Percentiles rank a stretch among this genome's conserved stretches.
phyloP scores from a whole-genome alignment of 2,797 vertebrate genomes.

The Periophthalmus magnuspinnatus region DNA sequence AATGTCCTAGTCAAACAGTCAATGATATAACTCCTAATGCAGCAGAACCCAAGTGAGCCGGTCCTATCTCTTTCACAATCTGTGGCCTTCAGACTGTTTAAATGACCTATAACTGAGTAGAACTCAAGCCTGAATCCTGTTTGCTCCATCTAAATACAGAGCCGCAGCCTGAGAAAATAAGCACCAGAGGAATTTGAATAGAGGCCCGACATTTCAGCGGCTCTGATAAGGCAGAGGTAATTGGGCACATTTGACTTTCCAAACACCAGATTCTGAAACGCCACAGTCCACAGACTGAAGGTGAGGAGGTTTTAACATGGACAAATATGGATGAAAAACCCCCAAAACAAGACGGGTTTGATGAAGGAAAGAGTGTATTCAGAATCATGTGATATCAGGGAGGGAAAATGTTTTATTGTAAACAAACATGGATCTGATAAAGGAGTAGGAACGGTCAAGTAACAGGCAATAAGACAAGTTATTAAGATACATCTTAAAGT shows the following conservation, averaged over 20 bases:
- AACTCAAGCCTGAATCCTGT: slow-evolving; percentile 25
- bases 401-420: too few species aligned
- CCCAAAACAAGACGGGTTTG: slow-evolving; percentile 27
- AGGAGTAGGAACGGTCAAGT: too few species aligned
- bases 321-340: slow-evolving; percentile 26
- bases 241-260: slow-evolving; percentile 67
- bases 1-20: background rate
- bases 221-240: slow-evolving; percentile 61
- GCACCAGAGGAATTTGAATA: slow-evolving; percentile 61
- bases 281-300: background rate
- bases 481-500: too few species aligned
- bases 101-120: slow-evolving; percentile 31
- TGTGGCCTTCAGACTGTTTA: slow-evolving; percentile 18
- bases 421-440: too few species aligned
- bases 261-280: slow-evolving; percentile 49
- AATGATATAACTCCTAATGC: slow-evolving; percentile 12
- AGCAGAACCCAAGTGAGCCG: slow-evolving; percentile 2
- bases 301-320: slow-evolving; percentile 30
- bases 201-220: slow-evolving; percentile 43
- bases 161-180: slow-evolving; percentile 52
- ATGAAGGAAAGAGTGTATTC: background rate
- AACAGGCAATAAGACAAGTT: too few species aligned
- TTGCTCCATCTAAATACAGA: slow-evolving; percentile 55
- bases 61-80: slow-evolving; percentile 23
- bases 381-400: background rate